These are phyloP conservation scores for Taphrorychus bicolor DNA, from an alignment of 2,888 invertebrate genomes.

Conservation along the genomic window DNA sequence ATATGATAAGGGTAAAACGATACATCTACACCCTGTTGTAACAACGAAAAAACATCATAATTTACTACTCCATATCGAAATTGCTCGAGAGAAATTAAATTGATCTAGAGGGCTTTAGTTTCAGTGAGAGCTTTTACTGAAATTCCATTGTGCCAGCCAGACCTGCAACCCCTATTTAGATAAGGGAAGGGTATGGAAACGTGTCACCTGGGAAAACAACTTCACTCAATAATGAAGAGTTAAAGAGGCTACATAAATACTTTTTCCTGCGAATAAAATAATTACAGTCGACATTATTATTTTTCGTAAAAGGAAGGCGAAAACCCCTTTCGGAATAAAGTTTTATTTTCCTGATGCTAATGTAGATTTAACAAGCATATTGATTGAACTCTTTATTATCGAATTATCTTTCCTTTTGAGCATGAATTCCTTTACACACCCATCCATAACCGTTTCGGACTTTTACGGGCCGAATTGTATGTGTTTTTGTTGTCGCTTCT, in stretches of 20 bases:
- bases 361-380: not conserved
- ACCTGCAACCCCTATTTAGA: slow-evolving; percentile 4
- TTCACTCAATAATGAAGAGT: not conserved
- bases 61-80: not conserved
- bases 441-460: not conserved
- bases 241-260: not conserved
- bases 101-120: not conserved
- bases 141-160: slow-evolving; percentile 1
- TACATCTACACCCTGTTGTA: too few relatives aligned
- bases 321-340: not conserved
- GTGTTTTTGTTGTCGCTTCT: slow-evolving; percentile 21
- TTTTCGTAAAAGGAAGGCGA: not conserved
- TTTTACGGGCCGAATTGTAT: not conserved
- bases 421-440: not conserved
- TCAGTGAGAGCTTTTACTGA: not conserved
- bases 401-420: not conserved
- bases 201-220: slow-evolving; percentile 6
- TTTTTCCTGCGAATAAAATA: not conserved
- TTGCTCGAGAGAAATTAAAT: not conserved
- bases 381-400: too few relatives aligned
- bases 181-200: slow-evolving; percentile 4
- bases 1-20: too few relatives aligned
- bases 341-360: not conserved
- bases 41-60: not conserved
- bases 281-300: not conserved